Conservation (phyloP, 1,140 invertebrate genomes). For the Lasioglossum baleicum region DNA sequence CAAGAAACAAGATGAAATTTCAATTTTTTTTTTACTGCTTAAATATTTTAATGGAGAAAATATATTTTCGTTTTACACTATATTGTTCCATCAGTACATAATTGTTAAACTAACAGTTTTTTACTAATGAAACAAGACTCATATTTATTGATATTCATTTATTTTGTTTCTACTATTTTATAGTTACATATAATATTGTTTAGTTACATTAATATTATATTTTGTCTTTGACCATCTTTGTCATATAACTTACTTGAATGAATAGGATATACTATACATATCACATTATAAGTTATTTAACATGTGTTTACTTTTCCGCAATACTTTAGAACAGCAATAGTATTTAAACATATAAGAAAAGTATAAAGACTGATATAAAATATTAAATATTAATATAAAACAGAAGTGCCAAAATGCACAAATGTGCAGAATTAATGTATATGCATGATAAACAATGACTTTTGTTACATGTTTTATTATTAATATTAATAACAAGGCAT, state of each 20-base stretch:
- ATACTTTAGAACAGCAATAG: no score
- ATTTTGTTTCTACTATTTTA: no score
- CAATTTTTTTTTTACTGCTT: background rate
- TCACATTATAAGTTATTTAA: no score
- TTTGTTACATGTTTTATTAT: slow-evolving; percentile 11
- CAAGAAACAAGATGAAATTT: slow-evolving; percentile 42
- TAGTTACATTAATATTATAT: no score
- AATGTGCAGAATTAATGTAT: slow-evolving; percentile 23
- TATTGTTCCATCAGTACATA: slow-evolving; percentile 3
- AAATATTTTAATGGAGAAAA: slow-evolving; percentile 1
- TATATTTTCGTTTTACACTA: background rate
- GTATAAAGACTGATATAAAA: slow-evolving; percentile 58
- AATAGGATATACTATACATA: no score
- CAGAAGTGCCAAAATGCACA: slow-evolving; percentile 54
- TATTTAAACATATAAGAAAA: slow-evolving; percentile 19
- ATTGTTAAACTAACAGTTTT: no score
- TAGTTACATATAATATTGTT: no score
- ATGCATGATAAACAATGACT: slow-evolving; percentile 12
- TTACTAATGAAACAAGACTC: no score
- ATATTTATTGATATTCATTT: no score
- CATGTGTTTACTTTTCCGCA: no score
- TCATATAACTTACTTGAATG: no score
- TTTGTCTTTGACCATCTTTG: no score
- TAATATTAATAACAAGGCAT: slow-evolving; percentile 16
- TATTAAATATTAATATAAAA: slow-evolving; percentile 41